Conservation (phyloP, 2,797 vertebrate genomes). For the Artibeus jamaicensis region DNA sequence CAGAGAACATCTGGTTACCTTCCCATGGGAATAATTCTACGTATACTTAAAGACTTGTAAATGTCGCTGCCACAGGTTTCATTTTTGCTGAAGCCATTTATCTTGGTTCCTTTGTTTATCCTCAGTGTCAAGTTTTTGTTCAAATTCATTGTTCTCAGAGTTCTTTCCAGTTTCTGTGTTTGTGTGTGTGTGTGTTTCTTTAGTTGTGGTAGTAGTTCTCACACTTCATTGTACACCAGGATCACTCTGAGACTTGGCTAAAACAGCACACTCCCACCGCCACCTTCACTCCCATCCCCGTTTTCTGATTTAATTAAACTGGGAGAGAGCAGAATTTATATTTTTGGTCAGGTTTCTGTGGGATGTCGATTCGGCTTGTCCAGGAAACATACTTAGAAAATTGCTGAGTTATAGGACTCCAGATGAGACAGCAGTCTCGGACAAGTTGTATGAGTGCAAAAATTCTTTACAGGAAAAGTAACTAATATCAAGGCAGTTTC, state of each 20-base stretch:
- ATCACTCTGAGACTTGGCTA: neutral
- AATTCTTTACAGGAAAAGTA: neutral
- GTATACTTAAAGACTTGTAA: constrained; percentile 21
- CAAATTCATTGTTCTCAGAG: neutral
- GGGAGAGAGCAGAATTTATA: neutral
- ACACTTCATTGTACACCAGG: neutral
- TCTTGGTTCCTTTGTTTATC: constrained; percentile 20
- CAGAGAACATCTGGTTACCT: neutral
- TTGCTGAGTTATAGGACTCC: neutral
- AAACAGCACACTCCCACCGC: neutral
- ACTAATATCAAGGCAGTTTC: neutral
- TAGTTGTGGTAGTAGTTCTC: neutral
- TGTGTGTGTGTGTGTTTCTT: too few species aligned
- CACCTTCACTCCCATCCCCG: fast-evolving
- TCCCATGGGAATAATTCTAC: constrained; percentile 12
- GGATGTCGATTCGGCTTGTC: neutral
- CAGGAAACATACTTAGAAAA: neutral
- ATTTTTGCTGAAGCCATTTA: neutral
- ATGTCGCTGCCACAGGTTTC: constrained; percentile 10
- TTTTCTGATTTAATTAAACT: neutral
- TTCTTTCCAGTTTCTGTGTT: neutral
- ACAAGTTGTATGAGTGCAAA: neutral
- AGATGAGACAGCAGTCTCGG: neutral
- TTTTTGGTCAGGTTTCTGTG: neutral
- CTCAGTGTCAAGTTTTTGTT: neutral